These are phyloP conservation scores for Drosophila bocqueti DNA, from an alignment of 1,140 invertebrate species.

Conservation along the genomic window DNA sequence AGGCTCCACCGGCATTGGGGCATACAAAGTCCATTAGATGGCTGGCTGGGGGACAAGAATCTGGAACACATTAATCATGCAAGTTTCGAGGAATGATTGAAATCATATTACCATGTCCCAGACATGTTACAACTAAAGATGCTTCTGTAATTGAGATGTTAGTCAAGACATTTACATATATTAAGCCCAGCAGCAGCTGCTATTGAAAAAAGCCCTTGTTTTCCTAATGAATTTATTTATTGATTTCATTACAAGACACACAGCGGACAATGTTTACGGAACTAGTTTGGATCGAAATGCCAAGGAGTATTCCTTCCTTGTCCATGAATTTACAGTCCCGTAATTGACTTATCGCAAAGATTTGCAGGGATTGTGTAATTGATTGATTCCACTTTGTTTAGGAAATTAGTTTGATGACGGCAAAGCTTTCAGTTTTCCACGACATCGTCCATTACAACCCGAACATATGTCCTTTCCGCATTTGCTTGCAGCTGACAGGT, in stretches of 20 bases:
- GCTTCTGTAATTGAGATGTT: slow-evolving; percentile 48
- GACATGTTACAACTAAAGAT: slow-evolving; percentile 43
- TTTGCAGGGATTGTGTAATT: background rate
- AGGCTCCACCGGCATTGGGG: slow-evolving; percentile 29
- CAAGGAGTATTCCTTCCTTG: background rate
- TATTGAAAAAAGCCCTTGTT: background rate
- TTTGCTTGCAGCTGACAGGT: slow-evolving; percentile 50
- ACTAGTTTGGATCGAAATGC: background rate
- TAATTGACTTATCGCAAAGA: background rate
- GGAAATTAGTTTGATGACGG: slow-evolving; percentile 9
- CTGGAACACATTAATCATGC: slow-evolving; percentile 71
- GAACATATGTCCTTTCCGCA: slow-evolving; percentile 18
- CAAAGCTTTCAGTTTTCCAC: background rate
- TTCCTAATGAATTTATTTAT: slow-evolving; percentile 21
- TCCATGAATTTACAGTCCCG: background rate
- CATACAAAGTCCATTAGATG: slow-evolving; percentile 51
- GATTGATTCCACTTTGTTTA: slow-evolving; percentile 9
- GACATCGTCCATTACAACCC: background rate
- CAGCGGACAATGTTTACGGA: background rate
- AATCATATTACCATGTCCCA: slow-evolving; percentile 55
- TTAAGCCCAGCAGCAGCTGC: background rate
- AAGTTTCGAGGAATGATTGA: slow-evolving; percentile 72
- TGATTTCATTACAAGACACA: slow-evolving; percentile 23
- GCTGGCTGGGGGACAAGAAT: slow-evolving; percentile 21
- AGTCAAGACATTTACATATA: slow-evolving; percentile 22